A percentile compares a stretch with the other conserved stretches of the same genome.
Conservation (phyloP, 2,888 invertebrate genomes). For the Metacarcinus magister region DNA sequence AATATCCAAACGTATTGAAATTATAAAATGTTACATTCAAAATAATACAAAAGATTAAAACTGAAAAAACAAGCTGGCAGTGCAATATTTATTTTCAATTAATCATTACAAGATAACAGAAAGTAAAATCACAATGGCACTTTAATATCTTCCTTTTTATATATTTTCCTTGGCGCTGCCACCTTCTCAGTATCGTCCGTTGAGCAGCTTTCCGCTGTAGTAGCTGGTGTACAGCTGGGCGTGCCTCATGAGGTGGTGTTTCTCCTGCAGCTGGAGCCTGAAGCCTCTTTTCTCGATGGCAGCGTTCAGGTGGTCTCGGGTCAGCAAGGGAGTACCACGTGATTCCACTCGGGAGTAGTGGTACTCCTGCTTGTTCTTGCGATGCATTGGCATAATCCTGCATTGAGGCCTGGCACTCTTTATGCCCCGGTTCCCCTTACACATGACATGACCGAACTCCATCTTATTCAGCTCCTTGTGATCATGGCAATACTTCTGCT, state of each 20-base stretch:
- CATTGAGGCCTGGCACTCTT: neutral
- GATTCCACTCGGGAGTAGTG: constrained; percentile 4
- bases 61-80: too few species aligned
- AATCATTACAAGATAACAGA: too few species aligned
- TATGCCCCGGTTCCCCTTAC: constrained; percentile 51
- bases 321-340: neutral
- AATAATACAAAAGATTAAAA: too few species aligned
- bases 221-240: constrained; percentile 8
- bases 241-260: constrained; percentile 33
- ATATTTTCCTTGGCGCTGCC: neutral
- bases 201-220: neutral
- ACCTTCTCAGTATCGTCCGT: neutral
- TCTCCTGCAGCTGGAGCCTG: neutral
- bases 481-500: neutral
- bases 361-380: constrained; percentile 46
- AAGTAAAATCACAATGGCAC: too few species aligned
- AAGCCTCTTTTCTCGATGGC: neutral
- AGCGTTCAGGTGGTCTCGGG: neutral
- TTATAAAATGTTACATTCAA: too few species aligned
- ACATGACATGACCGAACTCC: constrained; percentile 55
- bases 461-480: neutral
- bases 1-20: too few species aligned
- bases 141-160: neutral
- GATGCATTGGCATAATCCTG: neutral
- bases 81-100: too few species aligned